Evolutionary conservation across 2,797 vertebrate species (phyloP).

Genomic region (Brotula barbata): DNA sequence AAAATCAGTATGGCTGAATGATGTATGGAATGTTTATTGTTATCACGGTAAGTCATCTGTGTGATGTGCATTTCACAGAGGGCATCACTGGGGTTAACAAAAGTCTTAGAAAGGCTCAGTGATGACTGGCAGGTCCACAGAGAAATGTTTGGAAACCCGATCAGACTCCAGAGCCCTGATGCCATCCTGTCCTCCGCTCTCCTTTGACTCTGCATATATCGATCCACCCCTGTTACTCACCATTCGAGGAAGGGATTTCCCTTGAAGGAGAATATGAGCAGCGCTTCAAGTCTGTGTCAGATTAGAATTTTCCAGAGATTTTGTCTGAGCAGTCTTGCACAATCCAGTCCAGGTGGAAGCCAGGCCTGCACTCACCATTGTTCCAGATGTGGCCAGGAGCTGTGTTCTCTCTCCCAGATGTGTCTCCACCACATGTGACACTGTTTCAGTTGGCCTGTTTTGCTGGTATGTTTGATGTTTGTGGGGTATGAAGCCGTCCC

Average conservation of each 20-base stretch:
- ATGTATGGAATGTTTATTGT: too few relatives aligned
- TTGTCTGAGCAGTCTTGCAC: constrained; percentile 14
- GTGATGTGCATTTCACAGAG: too few relatives aligned
- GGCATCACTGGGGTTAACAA: too few relatives aligned
- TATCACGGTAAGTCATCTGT: too few relatives aligned
- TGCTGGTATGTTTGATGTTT: constrained; percentile 32
- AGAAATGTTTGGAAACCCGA: constrained; percentile 58
- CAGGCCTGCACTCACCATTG: constrained; percentile 23
- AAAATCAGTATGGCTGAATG: too few relatives aligned
- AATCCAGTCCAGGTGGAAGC: constrained; percentile 47
- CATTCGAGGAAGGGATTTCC: constrained; percentile 45
- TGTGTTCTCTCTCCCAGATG: constrained; percentile 25
- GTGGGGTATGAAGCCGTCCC: constrained; percentile 8
- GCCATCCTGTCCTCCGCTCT: constrained; percentile 7
- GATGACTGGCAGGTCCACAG: constrained; percentile 20
- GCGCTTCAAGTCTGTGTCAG: constrained; percentile 23
- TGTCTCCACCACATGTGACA: constrained; percentile 29
- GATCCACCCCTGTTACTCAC: constrained; percentile 22
- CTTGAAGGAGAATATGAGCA: constrained; percentile 18
- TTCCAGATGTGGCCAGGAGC: constrained; percentile 25
- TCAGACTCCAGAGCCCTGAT: constrained; percentile 8
- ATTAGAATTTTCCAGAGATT: constrained; percentile 53
- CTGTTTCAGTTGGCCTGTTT: constrained; percentile 1
- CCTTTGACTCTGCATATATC: constrained; percentile 22
- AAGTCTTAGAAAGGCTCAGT: constrained; percentile 1